Percentiles rank a stretch among this genome's conserved stretches.
Conservation (phyloP, 1,140 invertebrate genomes). For the Spodoptera frugiperda region DNA sequence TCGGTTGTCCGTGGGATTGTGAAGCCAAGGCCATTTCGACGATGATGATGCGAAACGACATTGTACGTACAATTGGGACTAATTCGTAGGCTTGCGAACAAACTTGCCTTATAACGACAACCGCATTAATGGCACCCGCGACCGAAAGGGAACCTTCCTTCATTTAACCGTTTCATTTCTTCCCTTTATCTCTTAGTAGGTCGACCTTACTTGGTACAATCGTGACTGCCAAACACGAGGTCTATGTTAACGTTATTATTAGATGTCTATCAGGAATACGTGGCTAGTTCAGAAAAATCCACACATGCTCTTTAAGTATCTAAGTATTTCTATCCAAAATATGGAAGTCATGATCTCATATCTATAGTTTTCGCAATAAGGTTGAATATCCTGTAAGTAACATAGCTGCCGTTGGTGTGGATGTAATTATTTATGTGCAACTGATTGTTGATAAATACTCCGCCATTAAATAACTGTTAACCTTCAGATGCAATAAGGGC, state of each 20-base stretch:
- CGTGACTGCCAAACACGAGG: too few species aligned
- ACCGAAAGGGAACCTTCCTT: neutral
- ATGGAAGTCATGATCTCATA: too few species aligned
- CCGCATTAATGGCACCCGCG: constrained; percentile 20
- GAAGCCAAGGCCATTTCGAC: constrained; percentile 35
- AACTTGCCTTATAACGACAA: constrained; percentile 18
- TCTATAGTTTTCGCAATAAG: too few species aligned
- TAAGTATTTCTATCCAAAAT: too few species aligned
- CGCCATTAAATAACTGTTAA: constrained; percentile 37
- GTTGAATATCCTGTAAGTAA: too few species aligned
- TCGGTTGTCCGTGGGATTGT: constrained; percentile 24
- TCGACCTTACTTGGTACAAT: too few species aligned
- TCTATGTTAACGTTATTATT: too few species aligned
- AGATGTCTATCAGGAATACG: too few species aligned
- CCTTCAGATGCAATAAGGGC: constrained; percentile 58
- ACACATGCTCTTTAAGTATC: too few species aligned
- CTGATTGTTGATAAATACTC: constrained; percentile 33
- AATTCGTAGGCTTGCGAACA: constrained; percentile 23
- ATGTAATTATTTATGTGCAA: constrained; percentile 23
- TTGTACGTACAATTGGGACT: constrained; percentile 5
- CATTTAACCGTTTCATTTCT: constrained; percentile 28
- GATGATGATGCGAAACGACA: constrained; percentile 41
- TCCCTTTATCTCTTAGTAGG: constrained; percentile 11
- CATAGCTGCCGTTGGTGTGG: neutral
- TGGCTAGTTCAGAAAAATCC: too few species aligned